These are phyloP conservation scores for Carterocephalus palaemon DNA, from an alignment of 2,888 invertebrate species.

Conservation along the genomic window DNA sequence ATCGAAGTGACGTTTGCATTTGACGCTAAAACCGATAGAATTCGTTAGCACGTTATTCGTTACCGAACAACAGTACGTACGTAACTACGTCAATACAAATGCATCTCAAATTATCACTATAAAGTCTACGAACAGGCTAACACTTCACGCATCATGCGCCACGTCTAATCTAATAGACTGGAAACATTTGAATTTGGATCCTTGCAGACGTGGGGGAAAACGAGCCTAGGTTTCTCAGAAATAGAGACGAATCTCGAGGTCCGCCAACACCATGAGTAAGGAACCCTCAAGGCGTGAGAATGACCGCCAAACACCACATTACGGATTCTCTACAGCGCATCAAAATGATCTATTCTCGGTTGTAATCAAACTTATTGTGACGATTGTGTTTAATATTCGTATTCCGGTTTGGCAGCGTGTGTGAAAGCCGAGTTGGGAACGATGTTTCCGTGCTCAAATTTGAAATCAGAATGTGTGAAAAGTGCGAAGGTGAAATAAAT, in stretches of 20 bases:
- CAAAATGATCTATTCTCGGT: conserved; percentile 42
- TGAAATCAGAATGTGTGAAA: conserved; percentile 9
- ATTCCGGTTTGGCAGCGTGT: conserved; percentile 31
- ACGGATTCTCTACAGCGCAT: conserved; percentile 61
- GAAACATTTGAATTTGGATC: conserved; percentile 26
- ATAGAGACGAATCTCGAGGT: conserved; percentile 20
- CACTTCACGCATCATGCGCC: conserved; percentile 20
- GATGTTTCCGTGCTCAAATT: conserved; percentile 15
- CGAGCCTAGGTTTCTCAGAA: conserved; percentile 17
- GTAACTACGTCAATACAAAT: conserved; percentile 8
- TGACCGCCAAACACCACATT: conserved; percentile 48
- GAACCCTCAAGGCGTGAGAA: conserved; percentile 48
- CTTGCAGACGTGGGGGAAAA: conserved; percentile 7
- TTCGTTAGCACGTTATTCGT: conserved; percentile 14
- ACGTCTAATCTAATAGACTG: conserved; percentile 21
- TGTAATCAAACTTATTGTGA: conserved; percentile 33
- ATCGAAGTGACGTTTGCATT: too few relatives aligned
- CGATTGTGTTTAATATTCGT: conserved; percentile 30
- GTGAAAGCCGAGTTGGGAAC: conserved; percentile 28
- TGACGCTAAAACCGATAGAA: neutral
- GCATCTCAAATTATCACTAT: conserved; percentile 11
- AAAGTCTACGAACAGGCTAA: conserved; percentile 18
- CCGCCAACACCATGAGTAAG: neutral
- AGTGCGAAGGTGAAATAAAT: too few relatives aligned
- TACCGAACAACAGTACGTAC: conserved; percentile 2